Base-by-base conservation (phyloP, 2,113 vertebrate genomes). In the Ibidorhyncha struthersii region DNA sequence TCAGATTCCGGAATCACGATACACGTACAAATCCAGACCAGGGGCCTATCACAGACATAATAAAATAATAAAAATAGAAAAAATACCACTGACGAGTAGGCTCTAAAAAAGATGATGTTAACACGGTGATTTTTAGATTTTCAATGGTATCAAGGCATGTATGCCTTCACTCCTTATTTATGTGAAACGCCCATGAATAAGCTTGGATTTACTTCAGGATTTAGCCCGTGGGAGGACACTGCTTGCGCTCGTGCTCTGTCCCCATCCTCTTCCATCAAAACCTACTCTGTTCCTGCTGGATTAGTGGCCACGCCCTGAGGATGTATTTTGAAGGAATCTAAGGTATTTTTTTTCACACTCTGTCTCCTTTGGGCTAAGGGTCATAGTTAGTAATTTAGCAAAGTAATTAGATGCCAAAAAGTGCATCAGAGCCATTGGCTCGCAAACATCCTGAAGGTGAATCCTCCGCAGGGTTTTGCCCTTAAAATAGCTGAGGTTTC, bases 21-120 rank as follows among this genome's bases (percentile, higher is more conserved):
- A 29, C 0, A 25, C 1, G 11, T 34, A 41, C 47, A 34, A 26
- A 85, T 8, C n/a, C 67, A 43, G 34, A 20, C 7, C 43, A 14
- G 52, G 43, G 34, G 70, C 63, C 41, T 69, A 7, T 4, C 34
- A 3, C 49, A 56, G 49, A 12, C 5, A 1, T 2, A 11, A 22
- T 5, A 23, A 32, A 47, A 73, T 4, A 3, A 45, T 32, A 76
- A n/a, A 20, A 67, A 21, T 2, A 11, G 49, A 34, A 62, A 32
- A 55, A 59, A 9, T 9, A 4, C 53, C 47, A 12, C 59, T 47
- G 58, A 34, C 17, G 12, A 85, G 45, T 14, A 30, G 47, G 26
- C 29, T 78, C 41, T 40, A 15, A 29, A 76, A 83, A 10, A 3
- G 0, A 2, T 3, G 40, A 3, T 0, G 4, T 13, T 16, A 20